phyloP scores from a whole-genome alignment of 2,113 vertebrate genomes.

The Tachysurus vachellii region DNA sequence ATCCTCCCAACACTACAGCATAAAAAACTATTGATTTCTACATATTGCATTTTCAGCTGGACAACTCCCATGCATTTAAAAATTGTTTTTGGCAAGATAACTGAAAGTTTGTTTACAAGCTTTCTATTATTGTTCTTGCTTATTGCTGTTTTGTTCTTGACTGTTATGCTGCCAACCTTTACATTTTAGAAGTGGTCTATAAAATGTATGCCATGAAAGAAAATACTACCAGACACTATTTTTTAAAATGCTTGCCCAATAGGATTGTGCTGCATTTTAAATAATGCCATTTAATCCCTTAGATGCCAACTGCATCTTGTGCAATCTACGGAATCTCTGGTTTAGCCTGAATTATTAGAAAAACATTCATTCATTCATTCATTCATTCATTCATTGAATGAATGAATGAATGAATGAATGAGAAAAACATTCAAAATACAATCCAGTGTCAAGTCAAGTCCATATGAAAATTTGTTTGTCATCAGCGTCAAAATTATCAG shows the following conservation, averaged over 20 bases:
- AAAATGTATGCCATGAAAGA: neutral
- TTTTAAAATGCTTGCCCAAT: neutral
- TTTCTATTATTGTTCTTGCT: neutral
- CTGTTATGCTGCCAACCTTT: neutral
- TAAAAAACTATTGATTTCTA: constrained; percentile 16
- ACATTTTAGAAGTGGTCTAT: neutral
- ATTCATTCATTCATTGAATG: too few species aligned
- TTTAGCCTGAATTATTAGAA: neutral
- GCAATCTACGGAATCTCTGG: neutral
- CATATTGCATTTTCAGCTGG: neutral
- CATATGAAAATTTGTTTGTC: neutral
- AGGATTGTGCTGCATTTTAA: neutral
- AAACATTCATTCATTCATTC: too few species aligned
- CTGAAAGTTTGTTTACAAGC: neutral
- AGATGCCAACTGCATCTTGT: neutral
- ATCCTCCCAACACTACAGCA: neutral
- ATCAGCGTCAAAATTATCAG: neutral
- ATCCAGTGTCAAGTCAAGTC: neutral
- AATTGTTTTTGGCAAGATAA: neutral
- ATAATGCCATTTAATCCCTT: neutral
- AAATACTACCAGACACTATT: neutral
- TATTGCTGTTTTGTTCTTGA: neutral
- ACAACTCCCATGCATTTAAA: neutral
- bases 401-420: too few species aligned
- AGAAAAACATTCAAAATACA: neutral